Evolutionary conservation across 53 echinoderm and acorn worm species (phyloP), one percentile per base, ranked within the genome.

Genomic region (Zoroaster sp.): DNA sequence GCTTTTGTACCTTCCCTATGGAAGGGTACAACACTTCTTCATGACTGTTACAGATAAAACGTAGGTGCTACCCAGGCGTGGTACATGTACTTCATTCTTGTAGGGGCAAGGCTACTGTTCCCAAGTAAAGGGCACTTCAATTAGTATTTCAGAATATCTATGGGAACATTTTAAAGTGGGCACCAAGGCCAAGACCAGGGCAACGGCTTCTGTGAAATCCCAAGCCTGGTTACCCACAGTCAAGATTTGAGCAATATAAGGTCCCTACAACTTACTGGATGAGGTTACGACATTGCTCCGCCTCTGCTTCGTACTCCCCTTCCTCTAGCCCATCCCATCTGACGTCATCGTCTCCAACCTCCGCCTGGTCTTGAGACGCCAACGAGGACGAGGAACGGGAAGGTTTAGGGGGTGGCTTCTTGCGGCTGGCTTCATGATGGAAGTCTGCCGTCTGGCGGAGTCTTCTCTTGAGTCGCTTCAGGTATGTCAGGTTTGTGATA

Each of bases 381-480:
- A 49, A 31, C 5, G 83, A 69, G 11, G 87, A 55, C 18, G 87
- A 78, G 46, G 86, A 72, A 12, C 81, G 91, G 63, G 82, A 51
- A 10, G 77, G 35, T 54, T 66, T 81, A 3, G 75, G 46, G 41
- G 77, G 67, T 12, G 73, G 51, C 17, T 75, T 83, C 53, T 87
- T 94, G 37, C 73, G 87, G 55, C 95, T 92, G 54, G 92, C 87
- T 55, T 86, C 88, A 69, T 97, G 95, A 89, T 97, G 97, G 53
- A 77, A 94, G 91, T 97, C 97, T 1, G 94, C 95, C 0, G 83
- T 87, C 51, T 80, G 83, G 4, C 78, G 53, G 15, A 97, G 92
- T 34, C 90, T 74, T 4, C 83, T 89, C 67, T 97, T 97, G 12
- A 95, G 90, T 47, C 75, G 72, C 89, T 92, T 97, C 80, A 92